Percentiles rank a stretch among this genome's conserved stretches.
Evolutionary conservation across 2,113 vertebrate genomes (phyloP).

Genomic region (Gorsachius goisagi): DNA sequence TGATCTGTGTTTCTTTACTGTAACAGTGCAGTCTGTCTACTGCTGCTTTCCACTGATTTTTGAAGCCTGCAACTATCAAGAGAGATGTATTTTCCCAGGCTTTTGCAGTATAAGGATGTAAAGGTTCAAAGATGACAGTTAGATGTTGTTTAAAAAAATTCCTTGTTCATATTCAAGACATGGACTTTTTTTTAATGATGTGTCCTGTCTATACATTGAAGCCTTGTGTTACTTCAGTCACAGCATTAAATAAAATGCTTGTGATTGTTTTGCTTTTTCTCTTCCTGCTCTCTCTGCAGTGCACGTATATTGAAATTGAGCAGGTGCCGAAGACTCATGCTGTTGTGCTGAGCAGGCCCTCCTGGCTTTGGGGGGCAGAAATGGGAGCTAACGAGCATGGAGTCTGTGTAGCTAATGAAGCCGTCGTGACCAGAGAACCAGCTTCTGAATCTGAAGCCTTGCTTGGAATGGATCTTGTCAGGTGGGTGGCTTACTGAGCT

Average conservation of each 20-base stretch:
- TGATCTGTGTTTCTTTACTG: not conserved
- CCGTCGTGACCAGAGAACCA: slow-evolving; percentile 71
- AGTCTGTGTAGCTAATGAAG: slow-evolving; percentile 79
- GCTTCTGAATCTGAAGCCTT: slow-evolving; percentile 75
- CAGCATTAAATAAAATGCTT: not conserved
- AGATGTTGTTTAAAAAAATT: not conserved
- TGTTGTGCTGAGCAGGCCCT: slow-evolving; percentile 78
- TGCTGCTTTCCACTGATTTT: not conserved
- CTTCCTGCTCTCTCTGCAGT: slow-evolving; percentile 61
- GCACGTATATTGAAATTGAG: slow-evolving; percentile 78
- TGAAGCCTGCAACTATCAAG: not conserved
- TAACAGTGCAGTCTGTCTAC: not conserved
- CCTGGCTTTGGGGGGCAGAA: slow-evolving; percentile 85
- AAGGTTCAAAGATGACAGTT: not conserved
- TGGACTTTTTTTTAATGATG: accelerated
- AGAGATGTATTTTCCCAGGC: not conserved
- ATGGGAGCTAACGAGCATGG: slow-evolving; percentile 84
- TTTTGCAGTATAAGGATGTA: not conserved
- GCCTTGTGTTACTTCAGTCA: not conserved
- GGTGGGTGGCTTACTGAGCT: slow-evolving; percentile 61
- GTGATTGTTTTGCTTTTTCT: not conserved
- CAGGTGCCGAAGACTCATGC: slow-evolving; percentile 78
- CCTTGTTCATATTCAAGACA: not conserved
- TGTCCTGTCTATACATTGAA: not conserved
- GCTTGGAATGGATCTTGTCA: slow-evolving; percentile 83